Percentiles rank a stretch among this genome's conserved stretches.
These are phyloP conservation scores for Sarcophaga bullata DNA, from an alignment of 1,140 invertebrate genomes.

Conservation along the genomic window DNA sequence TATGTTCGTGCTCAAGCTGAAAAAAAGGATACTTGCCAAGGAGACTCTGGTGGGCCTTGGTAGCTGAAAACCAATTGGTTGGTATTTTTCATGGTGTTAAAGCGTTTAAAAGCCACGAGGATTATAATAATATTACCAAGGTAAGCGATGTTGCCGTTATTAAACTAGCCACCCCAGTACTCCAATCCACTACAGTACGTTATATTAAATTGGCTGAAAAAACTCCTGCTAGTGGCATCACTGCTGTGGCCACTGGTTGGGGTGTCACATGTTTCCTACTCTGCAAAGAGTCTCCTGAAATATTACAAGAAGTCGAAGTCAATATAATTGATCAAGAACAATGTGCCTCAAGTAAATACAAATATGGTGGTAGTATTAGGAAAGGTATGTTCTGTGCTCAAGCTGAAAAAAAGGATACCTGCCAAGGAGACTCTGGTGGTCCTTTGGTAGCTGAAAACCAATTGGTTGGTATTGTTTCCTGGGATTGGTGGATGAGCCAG, in stretches of 20 bases:
- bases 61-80: slow-evolving; percentile 61
- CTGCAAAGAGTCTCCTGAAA: background rate
- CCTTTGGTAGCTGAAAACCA: slow-evolving; percentile 60
- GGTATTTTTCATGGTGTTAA: slow-evolving; percentile 74
- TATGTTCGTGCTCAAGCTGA: slow-evolving; percentile 68
- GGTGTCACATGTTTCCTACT: slow-evolving; percentile 51
- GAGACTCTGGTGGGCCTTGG: slow-evolving; percentile 66
- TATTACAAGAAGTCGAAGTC: slow-evolving; percentile 47
- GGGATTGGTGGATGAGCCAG: slow-evolving; percentile 69
- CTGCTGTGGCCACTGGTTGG: slow-evolving; percentile 56
- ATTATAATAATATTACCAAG: slow-evolving; percentile 51
- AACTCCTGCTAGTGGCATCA: slow-evolving; percentile 49
- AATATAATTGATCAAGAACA: slow-evolving; percentile 43
- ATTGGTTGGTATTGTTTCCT: slow-evolving; percentile 73
- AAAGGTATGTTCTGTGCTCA: slow-evolving; percentile 70
- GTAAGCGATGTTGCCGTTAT: slow-evolving; percentile 69
- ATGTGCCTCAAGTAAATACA: slow-evolving; percentile 45
- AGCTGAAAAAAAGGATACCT: slow-evolving; percentile 67
- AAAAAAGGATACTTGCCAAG: slow-evolving; percentile 69
- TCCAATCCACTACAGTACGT: slow-evolving; percentile 45
- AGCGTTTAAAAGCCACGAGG: slow-evolving; percentile 52
- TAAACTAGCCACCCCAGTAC: slow-evolving; percentile 56
- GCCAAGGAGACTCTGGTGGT: slow-evolving; percentile 67
- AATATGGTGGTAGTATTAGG: slow-evolving; percentile 58
- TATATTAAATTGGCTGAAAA: slow-evolving; percentile 47